Base-by-base conservation (phyloP, 30 jellyfish, hydroid and myxozoan genomes). In the Phacellophora camtschatica region DNA sequence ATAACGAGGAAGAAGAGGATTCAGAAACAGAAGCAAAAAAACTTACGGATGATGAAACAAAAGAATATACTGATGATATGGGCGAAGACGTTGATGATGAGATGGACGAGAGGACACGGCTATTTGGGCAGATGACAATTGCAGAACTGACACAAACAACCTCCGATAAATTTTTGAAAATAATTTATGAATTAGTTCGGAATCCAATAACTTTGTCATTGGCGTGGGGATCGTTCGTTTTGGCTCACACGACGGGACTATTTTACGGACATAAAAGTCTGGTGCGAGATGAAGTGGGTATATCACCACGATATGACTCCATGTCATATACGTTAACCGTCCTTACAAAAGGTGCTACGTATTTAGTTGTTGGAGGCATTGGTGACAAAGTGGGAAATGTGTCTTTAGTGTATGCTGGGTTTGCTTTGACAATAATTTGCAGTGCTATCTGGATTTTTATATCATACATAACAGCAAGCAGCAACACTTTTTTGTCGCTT, bases 341-440 rank as follows among this genome's bases (percentile, higher is more conserved):
- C 35, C 41, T 72, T 13, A 55, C 85, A 19, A 72, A 43, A 29
- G 85, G 85, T 29, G 85, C 73, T 39, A 72, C 85, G 13, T 72
- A 39, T 32, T 50, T 72, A 15, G 73, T 53, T 22, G 85, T 72
- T 10, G 85, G 85, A 28, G 53, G 85, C 74, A 33, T 72, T 25
- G 85, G 85, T 25, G 85, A 72, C n/a, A 72, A 55, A 22, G 74
- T 72, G 4, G 74, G 85, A 48, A 62, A 72, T n/a, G 74, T 72
- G 10, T 50, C 85, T 15, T 36, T 54, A 23, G 55, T 54, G 20
- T 71, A 45, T 42, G 84, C 71, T 33, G 71, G 84, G 18, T 71
- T 42, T 46, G 85, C 85, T 12, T 51, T 72, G 43, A 61, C 46
- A 6, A 72, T 72, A 35, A 28, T 72, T 13, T 18, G 85, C 42